Percentiles rank a stretch among this genome's conserved stretches.
Conservation (phyloP, 2,797 vertebrate genomes). For the Scleropages formosus region DNA sequence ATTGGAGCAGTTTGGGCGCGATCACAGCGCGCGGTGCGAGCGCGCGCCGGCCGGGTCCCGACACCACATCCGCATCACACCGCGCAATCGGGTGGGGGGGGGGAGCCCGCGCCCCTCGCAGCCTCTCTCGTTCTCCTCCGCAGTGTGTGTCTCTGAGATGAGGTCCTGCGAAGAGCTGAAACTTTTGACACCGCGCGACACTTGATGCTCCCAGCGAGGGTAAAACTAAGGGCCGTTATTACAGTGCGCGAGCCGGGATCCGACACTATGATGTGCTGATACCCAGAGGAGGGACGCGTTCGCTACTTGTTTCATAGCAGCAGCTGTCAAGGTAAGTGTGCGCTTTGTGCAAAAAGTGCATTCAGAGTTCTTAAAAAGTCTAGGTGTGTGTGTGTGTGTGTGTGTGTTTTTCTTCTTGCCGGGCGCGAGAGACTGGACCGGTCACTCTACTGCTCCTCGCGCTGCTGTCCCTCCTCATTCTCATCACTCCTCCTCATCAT, state of each 20-base stretch:
- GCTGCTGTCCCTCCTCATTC: no score
- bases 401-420: background rate
- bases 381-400: no score
- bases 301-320: constrained; percentile 23
- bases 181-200: no score
- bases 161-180: background rate
- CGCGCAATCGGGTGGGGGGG: no score
- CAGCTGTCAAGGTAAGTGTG: constrained; percentile 54
- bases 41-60: no score
- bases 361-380: no score
- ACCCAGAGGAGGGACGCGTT: constrained; percentile 6
- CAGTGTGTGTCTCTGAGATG: background rate
- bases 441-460: no score
- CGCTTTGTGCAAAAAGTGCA: background rate
- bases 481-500: no score
- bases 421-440: background rate
- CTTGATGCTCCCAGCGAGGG: background rate
- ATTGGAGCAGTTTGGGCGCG: constrained; percentile 23
- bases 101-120: no score
- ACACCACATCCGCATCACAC: background rate
- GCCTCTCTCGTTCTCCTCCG: no score
- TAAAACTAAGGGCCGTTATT: background rate
- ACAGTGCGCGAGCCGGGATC: background rate
- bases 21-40: constrained; percentile 16
- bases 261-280: constrained; percentile 24